Evolutionary conservation across 2,113 vertebrate species (phyloP), one percentile per base, ranked within the genome.

Genomic region (Lethenteron reissneri): DNA sequence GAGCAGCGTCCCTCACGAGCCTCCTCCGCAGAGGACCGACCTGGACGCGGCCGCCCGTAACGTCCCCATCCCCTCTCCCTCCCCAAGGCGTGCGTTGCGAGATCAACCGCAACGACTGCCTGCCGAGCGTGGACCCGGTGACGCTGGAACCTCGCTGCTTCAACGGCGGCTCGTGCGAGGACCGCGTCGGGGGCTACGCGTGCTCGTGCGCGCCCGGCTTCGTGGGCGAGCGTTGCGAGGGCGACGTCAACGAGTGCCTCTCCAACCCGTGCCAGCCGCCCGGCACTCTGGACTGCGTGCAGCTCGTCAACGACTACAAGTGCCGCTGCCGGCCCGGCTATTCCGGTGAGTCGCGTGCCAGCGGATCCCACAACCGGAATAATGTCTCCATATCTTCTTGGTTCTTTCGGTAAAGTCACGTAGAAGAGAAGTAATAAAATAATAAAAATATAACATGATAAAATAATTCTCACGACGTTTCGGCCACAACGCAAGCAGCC

Each of bases 211-310:
- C n/a, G 0, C 80, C 85, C 0, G 94, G 94, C 57, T 97, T 97
- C 12, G 94, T 97, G 9, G 94, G 94, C 1, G 89, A 97, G 78
- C 89, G 89, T 76, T 97, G 94, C 25, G 90, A 97, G 78, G 94
- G 94, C 0, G 94, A 97, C 1, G 84, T 97, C 76, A 97, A 97
- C 7, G 91, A 97, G 81, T 97, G 92, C 74, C 84, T 97, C 71
- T 97, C 92, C 58, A 91, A 95, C 82, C 94, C 94, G 9, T 97
- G 92, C 2, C 88, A 97, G 7, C 75, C 82, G 1, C 85, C 81
- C 0, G 94, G 94, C 72, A 94, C 91, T 57, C 90, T 88, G 83
- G 90, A 88, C 84, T 97, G 91, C 60, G 83, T 92, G 76, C 94
- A 97, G 80, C 86, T 89, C 1, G 80, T 92, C 78, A 95, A 97